phyloP scores from a whole-genome alignment of 2,113 vertebrate species.

The Thomomys bottae region DNA sequence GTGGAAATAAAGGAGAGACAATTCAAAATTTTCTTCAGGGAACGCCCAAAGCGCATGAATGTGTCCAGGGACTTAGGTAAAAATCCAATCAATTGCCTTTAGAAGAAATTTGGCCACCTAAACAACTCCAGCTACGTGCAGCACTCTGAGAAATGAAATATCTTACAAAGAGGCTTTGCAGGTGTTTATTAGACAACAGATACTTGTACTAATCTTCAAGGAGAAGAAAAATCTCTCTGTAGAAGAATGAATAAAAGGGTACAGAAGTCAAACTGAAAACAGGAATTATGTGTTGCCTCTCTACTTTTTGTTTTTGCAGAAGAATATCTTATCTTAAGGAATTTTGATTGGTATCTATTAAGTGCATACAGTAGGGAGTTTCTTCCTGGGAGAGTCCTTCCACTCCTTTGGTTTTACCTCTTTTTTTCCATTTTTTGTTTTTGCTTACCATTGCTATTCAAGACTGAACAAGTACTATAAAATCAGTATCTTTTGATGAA shows the following conservation, averaged over 20 bases:
- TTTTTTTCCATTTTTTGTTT: too few species aligned
- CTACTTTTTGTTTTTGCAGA: neutral
- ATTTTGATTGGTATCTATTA: too few species aligned
- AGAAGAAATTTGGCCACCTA: slow-evolving; percentile 22
- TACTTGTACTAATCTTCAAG: neutral
- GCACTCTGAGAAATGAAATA: slow-evolving; percentile 16
- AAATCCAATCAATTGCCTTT: slow-evolving; percentile 41
- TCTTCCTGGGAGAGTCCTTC: too few species aligned
- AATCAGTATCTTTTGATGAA: neutral
- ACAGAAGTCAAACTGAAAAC: neutral
- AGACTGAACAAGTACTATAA: neutral
- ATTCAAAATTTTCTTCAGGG: slow-evolving; percentile 51
- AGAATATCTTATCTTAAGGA: too few species aligned
- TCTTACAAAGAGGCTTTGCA: neutral
- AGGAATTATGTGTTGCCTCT: neutral
- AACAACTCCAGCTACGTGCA: neutral
- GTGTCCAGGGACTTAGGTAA: neutral
- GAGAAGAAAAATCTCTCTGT: neutral
- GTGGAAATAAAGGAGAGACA: slow-evolving; percentile 63
- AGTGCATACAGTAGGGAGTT: too few species aligned
- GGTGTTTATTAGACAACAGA: neutral
- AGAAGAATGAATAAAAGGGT: neutral
- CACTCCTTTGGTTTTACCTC: too few species aligned
- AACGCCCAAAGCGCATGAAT: neutral
- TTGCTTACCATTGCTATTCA: neutral